These are phyloP conservation scores for Axis porcinus DNA, from an alignment of 2,113 vertebrate genomes.

Conservation along the genomic window DNA sequence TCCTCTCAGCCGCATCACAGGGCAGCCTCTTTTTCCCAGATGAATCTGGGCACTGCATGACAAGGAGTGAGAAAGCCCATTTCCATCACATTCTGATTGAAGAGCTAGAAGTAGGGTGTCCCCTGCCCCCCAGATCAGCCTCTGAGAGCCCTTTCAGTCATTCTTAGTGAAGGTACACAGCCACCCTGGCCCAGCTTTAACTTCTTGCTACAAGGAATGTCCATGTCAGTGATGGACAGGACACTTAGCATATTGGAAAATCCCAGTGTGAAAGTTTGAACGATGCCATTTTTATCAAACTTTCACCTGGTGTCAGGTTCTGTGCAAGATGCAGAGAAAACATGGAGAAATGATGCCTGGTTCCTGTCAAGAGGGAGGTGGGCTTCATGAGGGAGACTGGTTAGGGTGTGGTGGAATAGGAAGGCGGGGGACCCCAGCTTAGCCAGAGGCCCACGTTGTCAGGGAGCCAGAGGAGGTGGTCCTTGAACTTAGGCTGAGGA, in stretches of 20 bases:
- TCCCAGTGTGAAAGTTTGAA: not conserved
- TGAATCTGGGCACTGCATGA: not conserved
- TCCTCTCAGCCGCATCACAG: accelerated
- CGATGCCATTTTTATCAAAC: not conserved
- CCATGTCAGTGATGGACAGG: not conserved
- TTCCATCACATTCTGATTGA: not conserved
- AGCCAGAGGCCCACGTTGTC: not conserved
- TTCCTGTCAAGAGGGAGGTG: not conserved
- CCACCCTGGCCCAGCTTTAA: accelerated
- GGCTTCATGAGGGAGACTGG: not conserved
- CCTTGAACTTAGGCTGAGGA: not conserved
- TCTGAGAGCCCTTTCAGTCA: not conserved
- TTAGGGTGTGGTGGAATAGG: not conserved
- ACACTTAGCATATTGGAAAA: not conserved
- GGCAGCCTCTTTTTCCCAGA: not conserved
- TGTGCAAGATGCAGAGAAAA: not conserved
- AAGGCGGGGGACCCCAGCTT: not conserved
- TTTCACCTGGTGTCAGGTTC: not conserved
- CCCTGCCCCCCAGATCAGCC: not conserved
- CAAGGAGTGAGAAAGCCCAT: not conserved
- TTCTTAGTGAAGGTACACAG: not conserved
- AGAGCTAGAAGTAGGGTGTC: not conserved
- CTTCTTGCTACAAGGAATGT: not conserved
- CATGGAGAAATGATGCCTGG: not conserved
- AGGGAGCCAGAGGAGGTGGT: not conserved